Conservation (phyloP, 2,888 invertebrate genomes). For the Xanthorhoe designata region DNA sequence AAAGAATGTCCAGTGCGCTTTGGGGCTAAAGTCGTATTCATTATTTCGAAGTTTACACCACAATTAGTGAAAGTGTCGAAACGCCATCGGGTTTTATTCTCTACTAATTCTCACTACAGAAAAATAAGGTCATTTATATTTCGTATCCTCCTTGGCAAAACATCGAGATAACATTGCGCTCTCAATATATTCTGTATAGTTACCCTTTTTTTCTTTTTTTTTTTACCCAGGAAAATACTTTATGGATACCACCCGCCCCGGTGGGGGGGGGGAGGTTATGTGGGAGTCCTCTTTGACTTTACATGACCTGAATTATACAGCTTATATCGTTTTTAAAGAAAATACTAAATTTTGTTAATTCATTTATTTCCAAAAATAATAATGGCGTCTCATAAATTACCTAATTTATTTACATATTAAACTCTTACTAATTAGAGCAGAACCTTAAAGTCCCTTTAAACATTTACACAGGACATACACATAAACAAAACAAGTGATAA, state of each 20-base stretch:
- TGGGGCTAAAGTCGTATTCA: no score
- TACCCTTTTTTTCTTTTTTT: no score
- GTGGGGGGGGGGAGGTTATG: no score
- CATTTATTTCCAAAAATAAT: constrained; percentile 66
- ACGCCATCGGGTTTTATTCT: constrained; percentile 7
- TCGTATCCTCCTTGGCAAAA: constrained; percentile 24
- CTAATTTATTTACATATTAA: constrained; percentile 72
- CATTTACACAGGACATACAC: constrained; percentile 52
- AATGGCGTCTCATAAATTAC: constrained; percentile 73
- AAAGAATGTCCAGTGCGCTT: no score
- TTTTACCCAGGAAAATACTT: no score
- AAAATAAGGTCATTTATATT: constrained; percentile 33
- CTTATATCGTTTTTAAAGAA: background rate
- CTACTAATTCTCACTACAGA: constrained; percentile 25
- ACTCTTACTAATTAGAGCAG: constrained; percentile 76
- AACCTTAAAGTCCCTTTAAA: constrained; percentile 71
- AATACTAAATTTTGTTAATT: constrained; percentile 64
- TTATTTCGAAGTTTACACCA: no score
- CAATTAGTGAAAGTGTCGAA: background rate
- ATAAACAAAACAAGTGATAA: background rate
- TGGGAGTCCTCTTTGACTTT: constrained; percentile 13
- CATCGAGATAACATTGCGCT: constrained; percentile 12
- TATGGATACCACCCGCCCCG: no score
- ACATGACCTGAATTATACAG: constrained; percentile 15
- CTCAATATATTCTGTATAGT: constrained; percentile 8